These are phyloP conservation scores for Vulpes ferrilata DNA, from an alignment of 2,113 vertebrate genomes.

Conservation along the genomic window DNA sequence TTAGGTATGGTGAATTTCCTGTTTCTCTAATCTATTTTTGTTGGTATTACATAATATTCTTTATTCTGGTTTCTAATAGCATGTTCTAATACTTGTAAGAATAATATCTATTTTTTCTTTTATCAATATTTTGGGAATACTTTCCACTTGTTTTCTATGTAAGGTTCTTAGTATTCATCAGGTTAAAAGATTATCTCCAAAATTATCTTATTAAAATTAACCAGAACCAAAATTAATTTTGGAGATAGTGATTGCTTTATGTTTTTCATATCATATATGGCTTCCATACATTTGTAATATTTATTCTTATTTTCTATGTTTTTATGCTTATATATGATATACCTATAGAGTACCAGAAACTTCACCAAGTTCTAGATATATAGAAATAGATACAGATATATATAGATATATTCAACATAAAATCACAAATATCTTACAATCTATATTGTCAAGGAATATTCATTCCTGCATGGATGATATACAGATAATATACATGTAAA, in stretches of 20 bases:
- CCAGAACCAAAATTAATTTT: not conserved
- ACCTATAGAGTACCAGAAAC: not conserved
- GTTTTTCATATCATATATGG: not conserved
- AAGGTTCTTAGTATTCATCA: not conserved
- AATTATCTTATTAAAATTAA: not conserved
- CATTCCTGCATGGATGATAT: not conserved
- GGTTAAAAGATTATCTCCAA: not conserved
- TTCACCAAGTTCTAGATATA: not conserved
- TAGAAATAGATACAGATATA: not conserved
- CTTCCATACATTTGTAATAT: not conserved
- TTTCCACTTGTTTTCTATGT: not conserved
- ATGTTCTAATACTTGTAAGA: not conserved
- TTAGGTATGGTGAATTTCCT: not conserved
- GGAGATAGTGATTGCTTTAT: not conserved
- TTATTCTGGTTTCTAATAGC: not conserved
- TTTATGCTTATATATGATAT: not conserved
- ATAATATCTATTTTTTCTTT: not conserved
- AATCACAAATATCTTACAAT: not conserved
- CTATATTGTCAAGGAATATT: not conserved
- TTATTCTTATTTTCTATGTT: not conserved
- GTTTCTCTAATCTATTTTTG: not conserved
- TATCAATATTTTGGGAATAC: not conserved
- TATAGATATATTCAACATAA: not conserved
- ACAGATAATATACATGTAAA: not conserved
- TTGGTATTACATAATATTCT: not conserved